A percentile compares a stretch with the other conserved stretches of the same genome.
Conservation (phyloP, 2,888 invertebrate genomes). For the Pseudanteris insignis region DNA sequence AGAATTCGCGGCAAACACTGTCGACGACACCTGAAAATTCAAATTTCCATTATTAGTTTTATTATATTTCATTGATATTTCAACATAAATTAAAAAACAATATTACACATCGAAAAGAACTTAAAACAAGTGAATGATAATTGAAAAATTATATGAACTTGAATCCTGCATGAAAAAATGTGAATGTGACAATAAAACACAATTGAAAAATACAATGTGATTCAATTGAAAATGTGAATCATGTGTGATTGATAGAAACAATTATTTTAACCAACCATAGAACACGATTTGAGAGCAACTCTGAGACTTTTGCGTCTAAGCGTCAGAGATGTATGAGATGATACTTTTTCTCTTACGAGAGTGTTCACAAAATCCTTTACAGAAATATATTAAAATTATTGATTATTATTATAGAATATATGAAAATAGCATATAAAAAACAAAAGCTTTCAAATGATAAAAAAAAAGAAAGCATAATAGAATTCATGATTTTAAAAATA, state of each 20-base stretch:
- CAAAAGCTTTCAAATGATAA: no score
- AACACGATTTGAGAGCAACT: conserved; percentile 11
- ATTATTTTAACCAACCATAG: conserved; percentile 22
- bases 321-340: neutral
- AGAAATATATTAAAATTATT: no score
- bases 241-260: no score
- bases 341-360: conserved; percentile 13
- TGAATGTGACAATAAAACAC: neutral
- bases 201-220: neutral
- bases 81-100: neutral
- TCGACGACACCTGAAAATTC: conserved; percentile 56
- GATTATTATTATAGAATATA: no score
- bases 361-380: conserved; percentile 8
- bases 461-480: no score
- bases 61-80: neutral
- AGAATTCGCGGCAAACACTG: conserved; percentile 62
- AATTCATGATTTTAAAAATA: no score
- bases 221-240: no score
- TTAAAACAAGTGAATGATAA: no score
- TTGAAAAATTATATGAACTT: no score
- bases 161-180: neutral
- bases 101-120: neutral
- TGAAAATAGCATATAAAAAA: no score
- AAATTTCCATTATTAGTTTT: neutral
- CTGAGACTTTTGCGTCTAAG: conserved; percentile 30